Percentiles rank a stretch among this genome's conserved stretches.
Conservation (phyloP, 2,113 vertebrate species). For the Microcebus ravelobensis region DNA sequence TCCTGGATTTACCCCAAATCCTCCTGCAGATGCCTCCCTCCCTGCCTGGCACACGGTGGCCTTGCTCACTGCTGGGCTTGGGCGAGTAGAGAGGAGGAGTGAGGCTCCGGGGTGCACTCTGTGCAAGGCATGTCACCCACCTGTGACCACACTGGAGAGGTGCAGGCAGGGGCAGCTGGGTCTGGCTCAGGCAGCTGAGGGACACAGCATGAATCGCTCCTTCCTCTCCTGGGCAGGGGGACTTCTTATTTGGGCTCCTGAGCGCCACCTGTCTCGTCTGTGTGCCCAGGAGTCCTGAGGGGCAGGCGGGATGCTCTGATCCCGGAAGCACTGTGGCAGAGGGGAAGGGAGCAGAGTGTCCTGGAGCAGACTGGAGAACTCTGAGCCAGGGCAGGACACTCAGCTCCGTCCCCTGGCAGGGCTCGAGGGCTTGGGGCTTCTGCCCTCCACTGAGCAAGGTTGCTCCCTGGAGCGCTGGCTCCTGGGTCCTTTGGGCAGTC, state of each 20-base stretch:
- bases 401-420: neutral
- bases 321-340: neutral
- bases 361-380: neutral
- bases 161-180: no score
- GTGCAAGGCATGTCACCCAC: neutral
- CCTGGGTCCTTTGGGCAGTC: neutral
- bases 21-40: neutral
- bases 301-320: neutral
- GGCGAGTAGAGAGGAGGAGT: neutral
- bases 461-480: neutral
- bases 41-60: neutral
- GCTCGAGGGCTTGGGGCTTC: neutral
- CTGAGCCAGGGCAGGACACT: neutral
- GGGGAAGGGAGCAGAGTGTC: neutral
- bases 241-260: neutral
- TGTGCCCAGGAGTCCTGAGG: neutral
- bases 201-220: neutral
- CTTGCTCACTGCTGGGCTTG: neutral
- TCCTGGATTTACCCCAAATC: neutral
- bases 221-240: no score
- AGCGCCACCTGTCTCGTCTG: neutral
- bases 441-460: neutral
- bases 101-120: neutral
- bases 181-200: neutral
- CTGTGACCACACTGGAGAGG: neutral